A percentile compares a stretch with the other conserved stretches of the same genome.
phyloP scores from a whole-genome alignment of 2,113 vertebrate genomes.

The Atrichornis clamosus region DNA sequence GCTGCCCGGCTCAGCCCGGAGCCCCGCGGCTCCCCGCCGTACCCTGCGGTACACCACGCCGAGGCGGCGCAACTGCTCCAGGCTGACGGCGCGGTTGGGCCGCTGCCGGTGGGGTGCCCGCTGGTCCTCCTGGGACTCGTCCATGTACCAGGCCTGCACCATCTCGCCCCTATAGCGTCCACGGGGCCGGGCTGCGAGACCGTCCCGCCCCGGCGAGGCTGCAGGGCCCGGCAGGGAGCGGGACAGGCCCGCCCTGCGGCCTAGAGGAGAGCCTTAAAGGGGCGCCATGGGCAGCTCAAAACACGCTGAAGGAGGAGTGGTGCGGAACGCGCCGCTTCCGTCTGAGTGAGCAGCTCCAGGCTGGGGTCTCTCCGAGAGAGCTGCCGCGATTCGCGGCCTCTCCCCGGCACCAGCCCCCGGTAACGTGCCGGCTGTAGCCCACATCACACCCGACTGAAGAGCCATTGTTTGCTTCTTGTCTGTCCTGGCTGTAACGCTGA shows the following conservation, averaged over 20 bases:
- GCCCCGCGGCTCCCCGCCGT: conserved; percentile 46
- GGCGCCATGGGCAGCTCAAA: fast-evolving
- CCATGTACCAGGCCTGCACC: conserved; percentile 57
- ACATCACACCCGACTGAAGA: fast-evolving
- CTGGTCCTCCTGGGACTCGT: conserved; percentile 42
- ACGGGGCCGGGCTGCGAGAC: neutral
- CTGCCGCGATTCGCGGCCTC: fast-evolving
- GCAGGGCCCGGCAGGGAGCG: neutral
- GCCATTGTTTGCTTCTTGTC: fast-evolving
- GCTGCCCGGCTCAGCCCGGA: neutral
- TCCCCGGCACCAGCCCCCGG: fast-evolving
- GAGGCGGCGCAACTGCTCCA: conserved; percentile 70
- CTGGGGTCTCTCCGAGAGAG: fast-evolving
- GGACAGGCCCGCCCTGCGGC: neutral
- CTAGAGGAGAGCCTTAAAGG: fast-evolving
- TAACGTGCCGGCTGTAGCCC: fast-evolving
- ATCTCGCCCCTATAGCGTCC: neutral
- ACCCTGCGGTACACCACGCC: conserved; percentile 79
- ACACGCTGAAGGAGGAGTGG: fast-evolving
- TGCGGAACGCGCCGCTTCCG: fast-evolving
- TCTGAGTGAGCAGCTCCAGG: fast-evolving
- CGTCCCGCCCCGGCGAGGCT: neutral
- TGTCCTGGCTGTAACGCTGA: fast-evolving
- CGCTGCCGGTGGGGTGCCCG: conserved; percentile 18
- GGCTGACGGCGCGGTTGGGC: conserved; percentile 72